These are phyloP conservation scores for Aplodontia rufa DNA, from an alignment of 2,113 vertebrate species.

Conservation along the genomic window DNA sequence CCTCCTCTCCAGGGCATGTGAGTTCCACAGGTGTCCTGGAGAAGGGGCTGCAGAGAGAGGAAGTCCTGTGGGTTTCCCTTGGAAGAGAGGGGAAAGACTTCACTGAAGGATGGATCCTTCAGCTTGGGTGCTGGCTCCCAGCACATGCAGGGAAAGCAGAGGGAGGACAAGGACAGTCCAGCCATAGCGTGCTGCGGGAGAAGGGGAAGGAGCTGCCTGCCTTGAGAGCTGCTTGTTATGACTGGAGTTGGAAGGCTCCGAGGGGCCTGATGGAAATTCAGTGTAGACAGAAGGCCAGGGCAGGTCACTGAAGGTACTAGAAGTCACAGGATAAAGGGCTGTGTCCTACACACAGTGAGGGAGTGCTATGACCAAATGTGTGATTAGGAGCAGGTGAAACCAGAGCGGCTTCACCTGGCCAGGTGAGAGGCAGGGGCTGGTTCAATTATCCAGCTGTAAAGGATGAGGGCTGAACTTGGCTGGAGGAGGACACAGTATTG, in stretches of 20 bases:
- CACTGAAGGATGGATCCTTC: not conserved
- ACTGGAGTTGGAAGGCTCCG: not conserved
- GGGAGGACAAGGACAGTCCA: not conserved
- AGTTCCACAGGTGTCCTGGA: too few relatives aligned
- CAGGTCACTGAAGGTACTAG: not conserved
- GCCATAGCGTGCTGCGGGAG: not conserved
- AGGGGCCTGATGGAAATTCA: not conserved
- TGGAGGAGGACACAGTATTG: not conserved
- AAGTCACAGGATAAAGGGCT: not conserved
- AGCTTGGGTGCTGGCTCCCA: not conserved
- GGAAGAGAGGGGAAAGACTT: not conserved
- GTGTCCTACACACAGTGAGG: rapidly evolving
- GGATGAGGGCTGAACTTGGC: not conserved
- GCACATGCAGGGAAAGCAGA: not conserved
- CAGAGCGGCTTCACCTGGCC: not conserved
- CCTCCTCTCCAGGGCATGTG: not conserved
- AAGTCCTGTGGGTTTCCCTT: not conserved
- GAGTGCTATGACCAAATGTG: too few relatives aligned
- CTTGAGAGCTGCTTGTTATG: not conserved
- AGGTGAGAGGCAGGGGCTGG: not conserved
- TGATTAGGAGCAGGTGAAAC: not conserved
- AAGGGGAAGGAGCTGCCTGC: not conserved
- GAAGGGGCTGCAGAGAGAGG: not conserved
- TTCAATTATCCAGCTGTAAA: not conserved
- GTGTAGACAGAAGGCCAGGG: not conserved